Evolutionary conservation across 2,797 vertebrate species (phyloP), one percentile per base, ranked within the genome.

Genomic region (Gymnothorax javanicus): DNA sequence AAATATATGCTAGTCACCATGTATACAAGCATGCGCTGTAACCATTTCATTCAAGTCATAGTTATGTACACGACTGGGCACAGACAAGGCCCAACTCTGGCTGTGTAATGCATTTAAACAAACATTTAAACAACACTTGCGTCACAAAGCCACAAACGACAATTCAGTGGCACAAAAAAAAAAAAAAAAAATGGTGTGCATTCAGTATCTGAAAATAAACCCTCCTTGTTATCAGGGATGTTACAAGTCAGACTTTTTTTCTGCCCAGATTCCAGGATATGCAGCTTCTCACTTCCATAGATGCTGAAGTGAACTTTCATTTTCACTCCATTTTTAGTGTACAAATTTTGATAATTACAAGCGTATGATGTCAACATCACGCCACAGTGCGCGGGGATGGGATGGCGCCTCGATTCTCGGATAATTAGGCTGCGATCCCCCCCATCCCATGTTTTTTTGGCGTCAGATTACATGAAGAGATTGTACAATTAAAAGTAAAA

Each of bases 1-100:
- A 86, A 84, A 52, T 82, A 73, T 71, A 57, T 75, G 82, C 20
- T 17, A 86, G 54, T 85, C 59, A 85, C 84, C 87, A 71, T 77
- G 75, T 86, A 33, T 75, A 25, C 77, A 83, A 27, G 64, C 87
- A 88, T 57, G 81, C 84, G 33, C 9, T 82, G 56, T 85, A 50
- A 56, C 71, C 82, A 33, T 60, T 13, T n/a, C 20, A 50, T 54
- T 11, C 15, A 20, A 17, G 67, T 50, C 52, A 27, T 56, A 85
- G 75, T 71, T 57, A 71, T 25, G 25, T 57, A 75, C 20, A 71
- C 67, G 50, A 69, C 64, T 20, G 43, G 3, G 27, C 64, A 15
- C 15, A 56, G 27, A 62, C 13, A 27, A 43, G 58, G 83, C 82
- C 20, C 54, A 64, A 25, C 11, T 25, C 13, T 60, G 33, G 75